Evolutionary conservation across 2,113 vertebrate genomes (phyloP).

Genomic region (Trematocara unimaculatum): DNA sequence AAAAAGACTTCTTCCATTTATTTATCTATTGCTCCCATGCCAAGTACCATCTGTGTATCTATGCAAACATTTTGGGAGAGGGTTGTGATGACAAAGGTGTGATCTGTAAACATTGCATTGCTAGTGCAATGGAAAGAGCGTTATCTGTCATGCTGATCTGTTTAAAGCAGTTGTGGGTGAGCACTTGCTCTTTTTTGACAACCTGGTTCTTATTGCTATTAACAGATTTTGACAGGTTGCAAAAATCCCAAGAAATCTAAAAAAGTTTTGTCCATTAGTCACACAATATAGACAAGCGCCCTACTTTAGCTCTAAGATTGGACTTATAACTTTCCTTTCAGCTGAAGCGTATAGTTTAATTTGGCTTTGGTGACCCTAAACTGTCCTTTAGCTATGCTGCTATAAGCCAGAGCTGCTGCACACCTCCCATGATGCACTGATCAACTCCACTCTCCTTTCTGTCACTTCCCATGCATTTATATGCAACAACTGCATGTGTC

Average conservation of each 20-base stretch:
- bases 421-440: neutral
- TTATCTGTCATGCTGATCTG: neutral
- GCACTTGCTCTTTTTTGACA: neutral
- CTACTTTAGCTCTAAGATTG: neutral
- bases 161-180: neutral
- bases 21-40: neutral
- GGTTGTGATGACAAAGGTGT: neutral
- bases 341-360: neutral
- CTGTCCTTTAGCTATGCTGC: neutral
- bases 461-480: neutral
- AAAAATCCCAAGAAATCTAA: neutral
- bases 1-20: neutral
- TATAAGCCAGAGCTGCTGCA: neutral
- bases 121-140: neutral
- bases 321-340: neutral
- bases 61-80: neutral
- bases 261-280: neutral
- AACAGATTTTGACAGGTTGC: neutral
- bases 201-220: neutral
- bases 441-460: neutral
- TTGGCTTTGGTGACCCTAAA: neutral
- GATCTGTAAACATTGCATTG: neutral
- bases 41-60: neutral
- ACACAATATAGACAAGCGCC: neutral
- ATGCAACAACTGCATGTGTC: neutral